Base-by-base conservation (phyloP, 2,888 invertebrate genomes). In the Eueremaeus valkanovi region DNA sequence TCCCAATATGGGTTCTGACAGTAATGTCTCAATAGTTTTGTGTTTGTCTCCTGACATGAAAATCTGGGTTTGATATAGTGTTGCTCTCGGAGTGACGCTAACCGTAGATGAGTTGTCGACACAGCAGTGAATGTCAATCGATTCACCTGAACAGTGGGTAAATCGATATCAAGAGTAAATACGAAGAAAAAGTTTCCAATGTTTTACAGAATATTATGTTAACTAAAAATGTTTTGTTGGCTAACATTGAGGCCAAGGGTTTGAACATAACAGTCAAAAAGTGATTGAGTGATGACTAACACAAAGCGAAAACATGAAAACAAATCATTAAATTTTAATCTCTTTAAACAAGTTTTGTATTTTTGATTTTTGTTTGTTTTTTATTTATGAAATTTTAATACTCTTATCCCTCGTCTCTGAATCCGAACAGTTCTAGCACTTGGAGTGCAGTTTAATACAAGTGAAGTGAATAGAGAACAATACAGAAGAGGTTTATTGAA, bases 41-140 rank as follows among this genome's bases (percentile, higher is more conserved):
- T 72, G 75, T 61, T 72, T 51, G 27, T 75, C 75, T 5, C 75
- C 75, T 13, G 58, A 40, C 75, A 75, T 75, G n/a, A 55, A 72
- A 31, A 75, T 75, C 40, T 72, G 75, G 21, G 75, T 75, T 27
- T 75, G 75, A 42, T 72, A 75, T 24, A 75, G 55, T 9, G 61
- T 75, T 45, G 72, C 75, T 6, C 75, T 42, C 27, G 75, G 75
- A 51, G 72, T 75, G 31, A 75, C 75, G 27, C 40, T 72, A 9
- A 72, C 75, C 18, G 75, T 58, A 8, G 75, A 75, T 11, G 27
- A 61, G 55, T 75, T 75, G 55, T 72, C 75, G 61, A 75, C 72
- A 31, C 45, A 29, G 29, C 51, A 66, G 33, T 42, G 18, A 8
- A 75, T 72, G 6, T 33, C 51, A 16, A 75, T 33, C 24, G 55